Base-by-base conservation (phyloP, 1,140 invertebrate genomes). In the Pygmarrhopalites habei region DNA sequence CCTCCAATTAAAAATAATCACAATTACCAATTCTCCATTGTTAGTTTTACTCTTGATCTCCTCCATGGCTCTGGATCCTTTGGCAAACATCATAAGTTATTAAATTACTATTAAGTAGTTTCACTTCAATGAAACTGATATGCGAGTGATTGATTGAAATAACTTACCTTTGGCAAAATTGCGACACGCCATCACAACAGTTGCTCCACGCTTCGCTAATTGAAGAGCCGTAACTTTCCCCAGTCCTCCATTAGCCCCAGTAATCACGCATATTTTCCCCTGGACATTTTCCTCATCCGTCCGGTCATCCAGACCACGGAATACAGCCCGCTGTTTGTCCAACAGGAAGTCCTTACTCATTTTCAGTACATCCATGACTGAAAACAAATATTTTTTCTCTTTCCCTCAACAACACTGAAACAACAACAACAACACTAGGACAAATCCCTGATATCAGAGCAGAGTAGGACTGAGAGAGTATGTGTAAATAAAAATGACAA, bases 141-240 rank as follows among this genome's bases (percentile, higher is more conserved):
- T n/a, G n/a, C n/a, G n/a, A n/a, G n/a, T n/a, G n/a, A n/a, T n/a
- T n/a, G n/a, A n/a, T n/a, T n/a, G n/a, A n/a, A n/a, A n/a, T n/a
- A n/a, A n/a, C n/a, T n/a, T n/a, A n/a, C n/a, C n/a, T 26, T 55
- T 55, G 30, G 53, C 71, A 66, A 87, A 77, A 77, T 91, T 83
- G 60, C 90, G 77, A 74, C 91, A 93, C 2, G 89, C 90, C 77
- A 94, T 80, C 30, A 92, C 82, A 30, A 94, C 83, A 72, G 81
- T 84, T 1, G 89, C 92, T 3, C 86, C 83, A 66, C 86, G 74
- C 3, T 58, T 53, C 1, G 64, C 64, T 32, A 66, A 44, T 49
- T 66, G 52, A 7, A 41, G 28, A 1, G 64, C 43, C 1, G 53
- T 35, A 5, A 21, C 15, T 28, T 66, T 66, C 29, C 64, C 64